phyloP scores from a whole-genome alignment of 2,888 invertebrate species.

The Ophioninae sp. region DNA sequence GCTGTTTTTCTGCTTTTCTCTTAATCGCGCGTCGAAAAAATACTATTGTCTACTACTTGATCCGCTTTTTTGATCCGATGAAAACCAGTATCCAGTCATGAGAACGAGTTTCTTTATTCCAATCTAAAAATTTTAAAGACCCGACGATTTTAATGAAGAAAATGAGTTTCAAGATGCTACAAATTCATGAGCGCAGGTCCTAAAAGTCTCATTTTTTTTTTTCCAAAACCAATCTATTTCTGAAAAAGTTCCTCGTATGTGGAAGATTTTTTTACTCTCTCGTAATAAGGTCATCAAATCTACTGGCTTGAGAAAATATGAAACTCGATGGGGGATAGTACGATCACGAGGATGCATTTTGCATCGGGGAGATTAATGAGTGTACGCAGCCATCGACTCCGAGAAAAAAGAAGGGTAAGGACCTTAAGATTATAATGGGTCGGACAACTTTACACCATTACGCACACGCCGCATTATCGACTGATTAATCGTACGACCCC shows the following conservation, averaged over 20 bases:
- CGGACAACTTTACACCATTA: slow-evolving; percentile 56
- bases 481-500: slow-evolving; percentile 56
- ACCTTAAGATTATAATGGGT: slow-evolving; percentile 27
- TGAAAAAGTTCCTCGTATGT: too few relatives aligned
- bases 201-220: not conserved
- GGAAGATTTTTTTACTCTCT: too few relatives aligned
- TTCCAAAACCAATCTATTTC: not conserved
- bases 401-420: slow-evolving; percentile 34
- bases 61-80: not conserved
- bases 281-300: too few relatives aligned
- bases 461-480: slow-evolving; percentile 59
- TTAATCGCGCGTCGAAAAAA: too few relatives aligned
- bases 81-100: too few relatives aligned
- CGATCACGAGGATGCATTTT: slow-evolving; percentile 16
- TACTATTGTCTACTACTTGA: not conserved
- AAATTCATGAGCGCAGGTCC: not conserved
- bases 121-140: not conserved
- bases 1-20: not conserved
- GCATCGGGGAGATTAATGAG: slow-evolving; percentile 29
- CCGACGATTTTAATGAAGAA: not conserved
- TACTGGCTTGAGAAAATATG: not conserved
- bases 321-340: not conserved
- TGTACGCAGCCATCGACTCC: slow-evolving; percentile 16
- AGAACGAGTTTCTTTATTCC: too few relatives aligned
- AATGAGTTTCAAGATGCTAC: not conserved